Evolutionary conservation across 2,113 vertebrate species (phyloP), one percentile per base, ranked within the genome.

Genomic region (Sapajus apella): DNA sequence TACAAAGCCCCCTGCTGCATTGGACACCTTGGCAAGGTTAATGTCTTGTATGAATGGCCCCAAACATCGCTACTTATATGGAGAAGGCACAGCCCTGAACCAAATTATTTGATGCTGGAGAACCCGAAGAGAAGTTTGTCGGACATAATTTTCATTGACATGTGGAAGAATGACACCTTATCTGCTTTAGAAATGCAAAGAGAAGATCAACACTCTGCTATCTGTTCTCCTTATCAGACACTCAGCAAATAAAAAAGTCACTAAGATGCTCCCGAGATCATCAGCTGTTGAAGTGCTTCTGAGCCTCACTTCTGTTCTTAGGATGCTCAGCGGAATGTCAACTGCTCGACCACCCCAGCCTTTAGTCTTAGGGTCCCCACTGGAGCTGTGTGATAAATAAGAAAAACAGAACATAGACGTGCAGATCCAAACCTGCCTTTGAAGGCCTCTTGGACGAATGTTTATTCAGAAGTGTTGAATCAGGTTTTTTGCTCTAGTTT

Each of bases 391-490:
- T 17, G 30, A 68, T 5, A 17, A 66, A 50, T 32, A 73, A 50
- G 52, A 77, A 52, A 87, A 61, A 18, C 43, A 72, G 56, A 14
- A 6, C 55, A 5, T 23, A 18, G 40, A 52, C 5, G 52, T 40
- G 13, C 66, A n/a, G 16, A n/a, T 40, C 64, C 66, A 45, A 16
- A 72, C 11, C 8, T 16, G 56, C 40, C 83, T 87, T 76, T 79
- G 32, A 66, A 80, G 16, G 83, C 40, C n/a, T 61, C 14, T 8
- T 16, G 93, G 76, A 86, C 27, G 56, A 58, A 96, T 87, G 84
- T 89, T 87, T 85, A 92, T 72, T 96, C 87, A 89, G 52, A 89
- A 90, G 52, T 72, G n/a, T 45, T 77, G 45, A 64, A 77, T 87
- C n/a, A 40, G 79, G 58, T 85, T 81, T 55, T 12, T 64, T 5